Base-by-base conservation (phyloP, 2,797 vertebrate species). In the Pteropus rufus region DNA sequence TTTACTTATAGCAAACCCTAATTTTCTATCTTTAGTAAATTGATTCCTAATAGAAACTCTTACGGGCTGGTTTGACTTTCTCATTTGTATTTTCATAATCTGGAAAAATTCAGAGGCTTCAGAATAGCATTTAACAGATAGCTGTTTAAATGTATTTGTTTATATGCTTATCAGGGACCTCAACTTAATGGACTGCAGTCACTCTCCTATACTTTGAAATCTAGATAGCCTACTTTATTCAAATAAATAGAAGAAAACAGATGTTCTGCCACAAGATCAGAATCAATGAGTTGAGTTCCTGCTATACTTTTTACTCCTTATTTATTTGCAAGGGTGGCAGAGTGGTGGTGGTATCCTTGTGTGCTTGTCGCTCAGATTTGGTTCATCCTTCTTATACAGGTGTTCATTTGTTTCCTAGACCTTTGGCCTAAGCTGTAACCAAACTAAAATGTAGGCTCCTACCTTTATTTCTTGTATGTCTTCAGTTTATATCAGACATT, bases 191-290 rank as follows among this genome's bases (percentile, higher is more conserved):
- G 31, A 58, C 3, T 83, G 60, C 19, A 88, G 34, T 70, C 24
- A 76, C 21, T 94, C 23, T 92, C 41, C 24, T 46, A 16, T 16
- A 67, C 46, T 91, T 91, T 91, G 64, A 94, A 91, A 94, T 56
- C 70, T 65, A 72, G 54, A 54, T 46, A 92, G n/a, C 34, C n/a
- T n/a, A 89, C 56, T 64, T 87, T 14, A 85, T 56, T 80, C 14
- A 70, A n/a, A 91, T 44, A 84, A 19, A 91, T 1, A 93, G 46
- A 85, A 80, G 39, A 58, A n/a, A 73, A 85, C 26, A 84, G 65
- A 84, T 44, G 7, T 8, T 89, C 36, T 73, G 69, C 29, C 49
- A 26, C 23, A 65, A 70, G 52, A 62, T 81, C 19, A 80, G 21
- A 82, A 75, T 70, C 52, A 87, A 29, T 56, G 31, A 46, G 29